These are phyloP conservation scores for Hyperoplus lanceolatus DNA, from an alignment of 2,797 vertebrate genomes.

Conservation along the genomic window DNA sequence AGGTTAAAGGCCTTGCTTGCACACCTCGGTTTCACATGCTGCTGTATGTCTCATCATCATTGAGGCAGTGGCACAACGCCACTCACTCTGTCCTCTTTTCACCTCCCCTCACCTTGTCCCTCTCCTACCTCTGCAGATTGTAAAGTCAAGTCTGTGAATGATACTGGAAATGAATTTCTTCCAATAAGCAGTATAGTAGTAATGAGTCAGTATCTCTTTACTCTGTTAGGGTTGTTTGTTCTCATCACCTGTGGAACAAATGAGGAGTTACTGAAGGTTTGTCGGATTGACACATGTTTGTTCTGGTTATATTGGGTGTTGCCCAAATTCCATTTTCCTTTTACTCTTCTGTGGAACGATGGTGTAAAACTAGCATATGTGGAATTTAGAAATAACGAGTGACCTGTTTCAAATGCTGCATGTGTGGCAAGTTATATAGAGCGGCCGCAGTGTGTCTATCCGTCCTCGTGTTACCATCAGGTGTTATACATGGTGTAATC, in stretches of 20 bases:
- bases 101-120: conserved; percentile 24
- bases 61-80: conserved; percentile 42
- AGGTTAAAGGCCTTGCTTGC: conserved; percentile 21
- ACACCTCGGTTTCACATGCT: conserved; percentile 64
- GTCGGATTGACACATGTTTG: conserved; percentile 2
- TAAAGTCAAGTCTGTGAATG: conserved; percentile 58
- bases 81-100: conserved; percentile 29
- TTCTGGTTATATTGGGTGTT: conserved; percentile 5
- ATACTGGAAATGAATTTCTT: conserved; percentile 47
- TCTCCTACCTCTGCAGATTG: conserved; percentile 58
- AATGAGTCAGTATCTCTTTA: conserved; percentile 75
- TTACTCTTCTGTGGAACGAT: background rate
- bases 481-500: conserved; percentile 6
- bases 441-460: conserved; percentile 5
- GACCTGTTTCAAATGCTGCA: background rate
- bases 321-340: background rate
- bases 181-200: conserved; percentile 34
- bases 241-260: conserved; percentile 51
- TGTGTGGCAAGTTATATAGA: background rate
- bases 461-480: conserved; percentile 1
- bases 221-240: conserved; percentile 38
- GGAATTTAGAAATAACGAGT: conserved; percentile 7
- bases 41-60: conserved; percentile 73
- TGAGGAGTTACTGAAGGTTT: conserved; percentile 20
- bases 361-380: background rate